phyloP scores from a whole-genome alignment of 1,140 invertebrate species.

The Drosophila parabipectinata region DNA sequence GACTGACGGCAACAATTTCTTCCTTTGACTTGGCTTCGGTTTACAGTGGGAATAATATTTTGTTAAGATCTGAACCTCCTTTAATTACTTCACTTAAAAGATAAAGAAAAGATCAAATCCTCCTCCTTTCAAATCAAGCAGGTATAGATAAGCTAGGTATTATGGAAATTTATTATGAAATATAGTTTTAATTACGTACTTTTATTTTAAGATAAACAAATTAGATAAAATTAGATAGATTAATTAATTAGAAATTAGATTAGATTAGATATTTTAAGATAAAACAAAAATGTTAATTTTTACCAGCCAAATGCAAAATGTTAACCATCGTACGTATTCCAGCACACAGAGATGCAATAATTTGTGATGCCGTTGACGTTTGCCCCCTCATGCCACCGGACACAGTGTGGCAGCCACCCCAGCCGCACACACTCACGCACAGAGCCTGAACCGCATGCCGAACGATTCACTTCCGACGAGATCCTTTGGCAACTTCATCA shows the following conservation, averaged over 20 bases:
- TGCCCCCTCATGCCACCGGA: constrained; percentile 1
- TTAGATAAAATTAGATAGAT: too few relatives aligned
- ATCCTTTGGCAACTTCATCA: constrained; percentile 66
- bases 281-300: background rate
- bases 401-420: background rate
- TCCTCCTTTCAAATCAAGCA: too few relatives aligned
- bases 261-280: too few relatives aligned
- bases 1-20: constrained; percentile 49
- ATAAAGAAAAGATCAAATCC: too few relatives aligned
- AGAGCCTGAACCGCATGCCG: constrained; percentile 32
- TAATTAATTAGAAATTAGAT: too few relatives aligned
- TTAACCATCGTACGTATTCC: constrained; percentile 17
- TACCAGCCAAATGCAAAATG: background rate
- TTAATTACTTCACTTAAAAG: too few relatives aligned
- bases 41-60: constrained; percentile 17
- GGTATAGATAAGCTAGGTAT: too few relatives aligned
- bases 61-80: background rate
- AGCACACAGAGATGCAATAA: constrained; percentile 60
- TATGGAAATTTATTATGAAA: too few relatives aligned
- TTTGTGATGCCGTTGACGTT: constrained; percentile 60
- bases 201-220: background rate
- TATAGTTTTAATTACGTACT: too few relatives aligned
- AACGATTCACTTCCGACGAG: constrained; percentile 50
- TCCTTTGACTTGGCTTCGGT: background rate
- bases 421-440: constrained; percentile 22